Percentiles rank a stretch among this genome's conserved stretches.
These are phyloP conservation scores for Lepetodrilus schrolli DNA, from an alignment of 2,888 invertebrate genomes.

Conservation along the genomic window DNA sequence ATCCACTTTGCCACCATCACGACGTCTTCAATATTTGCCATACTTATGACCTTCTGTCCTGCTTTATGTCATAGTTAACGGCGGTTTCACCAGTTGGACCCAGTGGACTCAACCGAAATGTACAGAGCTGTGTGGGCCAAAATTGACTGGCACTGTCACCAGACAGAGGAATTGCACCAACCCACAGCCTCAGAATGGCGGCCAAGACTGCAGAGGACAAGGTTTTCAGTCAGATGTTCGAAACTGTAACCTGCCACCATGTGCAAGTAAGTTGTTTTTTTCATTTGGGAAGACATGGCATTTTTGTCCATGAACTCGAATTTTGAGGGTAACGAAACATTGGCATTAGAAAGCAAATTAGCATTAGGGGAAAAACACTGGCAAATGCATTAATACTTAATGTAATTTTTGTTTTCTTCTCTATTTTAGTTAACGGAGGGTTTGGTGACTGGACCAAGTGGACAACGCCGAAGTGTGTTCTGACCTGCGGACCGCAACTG, in stretches of 20 bases:
- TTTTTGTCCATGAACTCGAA: no score
- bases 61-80: background rate
- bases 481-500: background rate
- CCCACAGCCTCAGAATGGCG: background rate
- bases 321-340: no score
- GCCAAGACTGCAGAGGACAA: background rate
- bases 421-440: background rate
- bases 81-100: background rate
- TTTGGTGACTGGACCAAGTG: background rate
- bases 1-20: no score
- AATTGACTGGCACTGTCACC: background rate
- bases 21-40: no score
- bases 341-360: no score
- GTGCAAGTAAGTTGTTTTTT: background rate
- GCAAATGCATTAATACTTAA: no score
- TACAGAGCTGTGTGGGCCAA: background rate
- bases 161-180: background rate
- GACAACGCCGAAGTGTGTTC: background rate
- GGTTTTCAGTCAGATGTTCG: background rate
- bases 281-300: background rate
- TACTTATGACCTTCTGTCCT: background rate
- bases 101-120: background rate
- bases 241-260: background rate
- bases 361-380: no score
- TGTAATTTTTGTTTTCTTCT: no score